phyloP scores from a whole-genome alignment of 2,888 invertebrate species.

The Meliscaeva auricollis region DNA sequence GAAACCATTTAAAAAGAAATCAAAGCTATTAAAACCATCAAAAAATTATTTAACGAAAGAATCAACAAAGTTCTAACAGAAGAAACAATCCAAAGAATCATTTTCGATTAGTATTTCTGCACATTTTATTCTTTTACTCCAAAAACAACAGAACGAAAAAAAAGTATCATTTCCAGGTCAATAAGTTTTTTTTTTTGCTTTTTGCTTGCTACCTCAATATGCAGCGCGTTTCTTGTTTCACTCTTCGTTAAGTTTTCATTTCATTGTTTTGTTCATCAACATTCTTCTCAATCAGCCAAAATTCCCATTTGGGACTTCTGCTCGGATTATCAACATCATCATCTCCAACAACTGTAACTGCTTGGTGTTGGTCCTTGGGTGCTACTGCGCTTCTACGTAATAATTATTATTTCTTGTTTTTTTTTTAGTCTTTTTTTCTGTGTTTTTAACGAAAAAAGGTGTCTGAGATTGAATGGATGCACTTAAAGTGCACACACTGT shows the following conservation, averaged over 20 bases:
- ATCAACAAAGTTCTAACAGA: too few relatives aligned
- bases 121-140: not conserved
- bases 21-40: too few relatives aligned
- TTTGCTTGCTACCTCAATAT: not conserved
- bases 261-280: slow-evolving; percentile 39
- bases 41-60: too few relatives aligned
- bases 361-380: not conserved
- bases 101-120: too few relatives aligned
- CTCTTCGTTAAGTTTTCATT: slow-evolving; percentile 59
- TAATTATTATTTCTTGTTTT: slow-evolving; percentile 35
- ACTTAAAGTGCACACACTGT: slow-evolving; percentile 62
- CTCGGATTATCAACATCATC: slow-evolving; percentile 40
- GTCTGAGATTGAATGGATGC: slow-evolving; percentile 73
- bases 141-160: not conserved
- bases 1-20: too few relatives aligned
- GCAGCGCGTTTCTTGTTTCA: slow-evolving; percentile 35
- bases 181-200: not conserved
- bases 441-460: slow-evolving; percentile 50
- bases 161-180: slow-evolving; percentile 19
- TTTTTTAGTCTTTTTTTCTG: not conserved
- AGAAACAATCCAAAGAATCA: too few relatives aligned
- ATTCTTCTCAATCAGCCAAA: slow-evolving; percentile 35
- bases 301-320: slow-evolving; percentile 51
- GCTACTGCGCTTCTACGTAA: slow-evolving; percentile 34
- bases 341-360: slow-evolving; percentile 24